phyloP scores from a whole-genome alignment of 2,888 invertebrate species.

The Hemaris fuciformis region DNA sequence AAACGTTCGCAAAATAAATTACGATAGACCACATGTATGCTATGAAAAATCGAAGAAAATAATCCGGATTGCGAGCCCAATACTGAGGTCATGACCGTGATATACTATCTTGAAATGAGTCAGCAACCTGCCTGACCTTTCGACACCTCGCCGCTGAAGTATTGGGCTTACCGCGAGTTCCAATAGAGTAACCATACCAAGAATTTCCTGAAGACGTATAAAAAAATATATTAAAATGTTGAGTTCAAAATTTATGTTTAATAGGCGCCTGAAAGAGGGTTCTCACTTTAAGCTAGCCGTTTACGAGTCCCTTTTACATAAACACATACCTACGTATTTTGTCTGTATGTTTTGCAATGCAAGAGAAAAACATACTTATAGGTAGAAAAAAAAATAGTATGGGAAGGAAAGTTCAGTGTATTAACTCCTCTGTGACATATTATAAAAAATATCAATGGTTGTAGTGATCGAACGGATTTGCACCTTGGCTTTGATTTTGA shows the following conservation, averaged over 20 bases:
- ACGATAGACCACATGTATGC: no score
- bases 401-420: no score
- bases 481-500: no score
- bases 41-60: background rate
- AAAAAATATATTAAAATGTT: background rate
- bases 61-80: background rate
- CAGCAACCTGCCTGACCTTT: conserved; percentile 40
- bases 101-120: conserved; percentile 31
- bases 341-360: no score
- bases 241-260: background rate
- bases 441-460: no score
- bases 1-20: no score
- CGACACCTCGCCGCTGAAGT: conserved; percentile 17
- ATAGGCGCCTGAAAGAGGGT: background rate
- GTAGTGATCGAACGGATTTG: no score
- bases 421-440: no score
- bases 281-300: background rate
- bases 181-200: background rate
- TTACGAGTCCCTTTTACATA: no score
- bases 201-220: background rate
- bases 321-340: no score
- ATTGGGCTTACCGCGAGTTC: background rate
- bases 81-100: background rate
- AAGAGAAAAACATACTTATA: no score
- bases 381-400: no score